phyloP scores from a whole-genome alignment of 92 coral and sea anemone genomes.

The Epizoanthus stellaris region DNA sequence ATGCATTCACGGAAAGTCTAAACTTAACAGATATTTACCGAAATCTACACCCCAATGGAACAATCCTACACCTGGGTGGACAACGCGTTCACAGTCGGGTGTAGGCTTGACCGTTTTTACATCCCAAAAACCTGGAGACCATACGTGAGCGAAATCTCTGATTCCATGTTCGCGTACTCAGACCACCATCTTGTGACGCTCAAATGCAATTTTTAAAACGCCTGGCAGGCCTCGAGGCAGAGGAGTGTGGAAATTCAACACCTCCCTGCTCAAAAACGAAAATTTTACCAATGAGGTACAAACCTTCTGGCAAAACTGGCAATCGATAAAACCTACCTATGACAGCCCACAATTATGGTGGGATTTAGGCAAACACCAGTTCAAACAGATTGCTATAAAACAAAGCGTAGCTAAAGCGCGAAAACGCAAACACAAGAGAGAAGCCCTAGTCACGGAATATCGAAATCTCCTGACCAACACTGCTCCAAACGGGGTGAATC shows the following conservation, averaged over 20 bases:
- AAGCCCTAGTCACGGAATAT: neutral
- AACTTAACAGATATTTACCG: constrained; percentile 12
- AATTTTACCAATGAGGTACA: neutral
- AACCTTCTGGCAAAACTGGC: neutral
- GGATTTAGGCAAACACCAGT: neutral
- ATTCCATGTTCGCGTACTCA: constrained; percentile 12
- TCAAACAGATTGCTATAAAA: neutral
- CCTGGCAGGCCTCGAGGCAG: neutral
- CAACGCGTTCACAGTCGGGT: neutral
- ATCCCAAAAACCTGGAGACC: neutral
- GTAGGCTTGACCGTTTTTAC: constrained; percentile 33
- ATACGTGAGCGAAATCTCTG: neutral
- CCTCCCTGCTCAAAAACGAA: neutral
- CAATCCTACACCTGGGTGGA: constrained; percentile 21
- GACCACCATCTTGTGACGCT: constrained; percentile 24
- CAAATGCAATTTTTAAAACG: neutral
- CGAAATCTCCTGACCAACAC: neutral
- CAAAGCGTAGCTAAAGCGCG: neutral
- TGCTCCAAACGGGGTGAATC: neutral
- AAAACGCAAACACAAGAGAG: neutral
- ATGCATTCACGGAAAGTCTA: neutral
- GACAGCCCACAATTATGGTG: neutral
- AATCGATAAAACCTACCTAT: neutral
- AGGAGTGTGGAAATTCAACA: constrained; percentile 46
- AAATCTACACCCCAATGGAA: neutral